A percentile compares a stretch with the other conserved stretches of the same genome.
These are phyloP conservation scores for Nestor notabilis DNA, from an alignment of 2,113 vertebrate species.

Conservation along the genomic window DNA sequence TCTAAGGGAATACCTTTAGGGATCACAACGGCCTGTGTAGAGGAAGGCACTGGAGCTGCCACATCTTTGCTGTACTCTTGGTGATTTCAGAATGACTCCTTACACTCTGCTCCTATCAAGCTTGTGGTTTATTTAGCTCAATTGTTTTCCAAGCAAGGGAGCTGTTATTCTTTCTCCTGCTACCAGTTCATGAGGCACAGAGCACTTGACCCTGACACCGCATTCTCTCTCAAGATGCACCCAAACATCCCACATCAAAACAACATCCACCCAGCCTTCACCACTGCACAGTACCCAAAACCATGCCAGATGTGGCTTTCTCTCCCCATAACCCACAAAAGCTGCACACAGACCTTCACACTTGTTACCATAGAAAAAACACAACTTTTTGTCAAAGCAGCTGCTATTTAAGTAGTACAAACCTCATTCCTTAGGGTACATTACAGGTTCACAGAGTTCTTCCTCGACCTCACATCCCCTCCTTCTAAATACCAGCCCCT, in stretches of 20 bases:
- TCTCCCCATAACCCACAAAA: no score
- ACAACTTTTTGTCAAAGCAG: neutral
- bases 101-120: neutral
- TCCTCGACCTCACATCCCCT: neutral
- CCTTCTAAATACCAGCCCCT: neutral
- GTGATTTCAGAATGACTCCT: neutral
- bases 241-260: neutral
- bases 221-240: neutral
- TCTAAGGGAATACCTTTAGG: neutral
- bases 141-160: neutral
- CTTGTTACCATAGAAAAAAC: rapidly evolving
- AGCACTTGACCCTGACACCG: neutral
- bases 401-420: neutral
- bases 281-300: neutral
- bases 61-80: neutral
- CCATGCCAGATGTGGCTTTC: neutral
- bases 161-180: neutral
- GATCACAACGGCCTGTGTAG: neutral
- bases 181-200: neutral
- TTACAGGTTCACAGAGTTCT: rapidly evolving
- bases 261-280: neutral
- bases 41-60: neutral
- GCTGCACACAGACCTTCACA: neutral
- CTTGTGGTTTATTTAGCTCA: neutral
- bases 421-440: neutral